Evolutionary conservation across 2,888 invertebrate species (phyloP).

Genomic region (Julus scanicus): DNA sequence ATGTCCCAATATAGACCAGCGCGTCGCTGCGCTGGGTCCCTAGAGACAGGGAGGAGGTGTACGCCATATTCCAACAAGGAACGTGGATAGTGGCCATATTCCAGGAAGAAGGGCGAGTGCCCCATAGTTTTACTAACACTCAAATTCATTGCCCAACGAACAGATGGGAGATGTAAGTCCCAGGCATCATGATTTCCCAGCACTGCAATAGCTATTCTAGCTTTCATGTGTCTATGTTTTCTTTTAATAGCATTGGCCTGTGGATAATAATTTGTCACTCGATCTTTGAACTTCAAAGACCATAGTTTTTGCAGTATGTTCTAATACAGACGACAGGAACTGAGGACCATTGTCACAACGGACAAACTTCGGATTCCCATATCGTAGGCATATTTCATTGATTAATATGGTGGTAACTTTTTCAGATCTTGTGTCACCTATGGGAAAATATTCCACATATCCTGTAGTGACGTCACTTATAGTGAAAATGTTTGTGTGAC

Average conservation of each 20-base stretch:
- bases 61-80: no score
- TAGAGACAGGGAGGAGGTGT: no score
- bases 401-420: neutral
- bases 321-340: neutral
- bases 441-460: neutral
- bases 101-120: neutral
- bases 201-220: neutral
- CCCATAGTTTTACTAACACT: neutral
- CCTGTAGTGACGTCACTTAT: neutral
- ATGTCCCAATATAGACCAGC: no score
- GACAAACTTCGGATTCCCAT: neutral
- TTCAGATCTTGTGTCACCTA: neutral
- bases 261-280: neutral
- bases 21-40: no score
- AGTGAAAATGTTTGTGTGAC: neutral
- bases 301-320: neutral
- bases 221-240: neutral
- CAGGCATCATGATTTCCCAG: neutral
- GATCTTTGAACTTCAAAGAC: neutral
- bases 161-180: neutral
- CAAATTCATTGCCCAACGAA: neutral
- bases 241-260: neutral
- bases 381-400: neutral
- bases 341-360: neutral
- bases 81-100: no score